Evolutionary conservation across 2,888 invertebrate genomes (phyloP).

Genomic region (Dioctria linearis): DNA sequence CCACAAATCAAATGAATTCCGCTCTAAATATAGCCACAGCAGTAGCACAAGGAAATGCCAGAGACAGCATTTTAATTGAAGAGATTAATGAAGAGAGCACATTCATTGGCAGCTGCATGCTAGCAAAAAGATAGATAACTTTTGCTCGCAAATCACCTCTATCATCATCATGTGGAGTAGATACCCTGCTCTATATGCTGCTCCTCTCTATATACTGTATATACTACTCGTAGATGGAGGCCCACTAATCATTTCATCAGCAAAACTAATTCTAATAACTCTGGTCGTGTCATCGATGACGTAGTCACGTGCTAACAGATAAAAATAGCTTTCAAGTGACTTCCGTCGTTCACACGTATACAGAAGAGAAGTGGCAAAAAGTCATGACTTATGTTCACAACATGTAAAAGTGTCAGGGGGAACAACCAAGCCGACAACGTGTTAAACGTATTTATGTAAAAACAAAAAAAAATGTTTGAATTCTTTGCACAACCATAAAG

Average conservation of each 20-base stretch:
- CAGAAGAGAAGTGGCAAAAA: not conserved
- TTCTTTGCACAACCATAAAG: not conserved
- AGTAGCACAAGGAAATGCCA: conserved; percentile 29
- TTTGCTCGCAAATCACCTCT: conserved; percentile 12
- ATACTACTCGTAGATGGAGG: not conserved
- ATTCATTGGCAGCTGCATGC: not conserved
- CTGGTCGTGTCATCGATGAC: conserved; percentile 15
- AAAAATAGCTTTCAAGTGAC: conserved; percentile 15
- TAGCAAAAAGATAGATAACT: not conserved
- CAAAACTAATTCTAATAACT: conserved; percentile 40
- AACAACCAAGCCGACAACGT: not conserved
- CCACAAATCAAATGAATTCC: conserved; percentile 27
- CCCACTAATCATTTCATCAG: conserved; percentile 36
- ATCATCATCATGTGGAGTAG: not conserved
- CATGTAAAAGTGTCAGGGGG: conserved; percentile 9
- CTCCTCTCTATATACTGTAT: no score
- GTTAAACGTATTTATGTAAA: not conserved
- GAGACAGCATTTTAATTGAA: conserved; percentile 20
- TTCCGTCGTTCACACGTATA: conserved; percentile 1
- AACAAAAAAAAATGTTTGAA: no score
- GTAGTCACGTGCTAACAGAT: conserved; percentile 15
- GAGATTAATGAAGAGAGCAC: conserved; percentile 31
- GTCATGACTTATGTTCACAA: not conserved
- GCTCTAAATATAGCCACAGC: conserved; percentile 36
- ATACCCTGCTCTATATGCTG: not conserved